phyloP scores from a whole-genome alignment of 2,113 vertebrate species.

The Procapra przewalskii region DNA sequence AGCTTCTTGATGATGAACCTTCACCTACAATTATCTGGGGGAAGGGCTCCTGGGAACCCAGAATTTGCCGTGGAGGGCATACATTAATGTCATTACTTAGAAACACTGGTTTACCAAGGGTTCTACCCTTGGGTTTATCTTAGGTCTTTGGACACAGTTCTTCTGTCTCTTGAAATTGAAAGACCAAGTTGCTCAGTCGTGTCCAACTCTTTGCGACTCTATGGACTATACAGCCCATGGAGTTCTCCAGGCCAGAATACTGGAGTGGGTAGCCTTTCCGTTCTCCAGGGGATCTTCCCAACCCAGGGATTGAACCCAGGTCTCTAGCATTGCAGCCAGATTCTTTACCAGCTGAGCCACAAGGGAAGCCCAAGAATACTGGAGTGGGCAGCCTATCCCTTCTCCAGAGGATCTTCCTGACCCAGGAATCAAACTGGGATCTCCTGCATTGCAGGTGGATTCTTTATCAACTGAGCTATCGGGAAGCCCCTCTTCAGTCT shows the following conservation, averaged over 20 bases:
- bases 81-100: not conserved
- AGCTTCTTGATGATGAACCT: not conserved
- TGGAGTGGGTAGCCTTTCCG: not conserved
- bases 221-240: not conserved
- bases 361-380: not conserved
- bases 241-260: not conserved
- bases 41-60: not conserved
- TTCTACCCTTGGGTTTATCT: not conserved
- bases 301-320: not conserved
- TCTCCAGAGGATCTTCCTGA: not conserved
- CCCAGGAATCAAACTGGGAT: not conserved
- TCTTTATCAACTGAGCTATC: not conserved
- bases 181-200: not conserved
- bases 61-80: not conserved
- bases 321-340: not conserved
- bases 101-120: not conserved
- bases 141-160: not conserved
- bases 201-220: not conserved
- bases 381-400: not conserved
- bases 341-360: not conserved
- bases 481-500: not conserved
- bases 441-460: not conserved
- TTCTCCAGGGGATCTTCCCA: not conserved
- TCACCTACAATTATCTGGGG: not conserved
- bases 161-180: not conserved